Evolutionary conservation across 2,888 invertebrate genomes (phyloP).

Genomic region (Drosophila ezoana): DNA sequence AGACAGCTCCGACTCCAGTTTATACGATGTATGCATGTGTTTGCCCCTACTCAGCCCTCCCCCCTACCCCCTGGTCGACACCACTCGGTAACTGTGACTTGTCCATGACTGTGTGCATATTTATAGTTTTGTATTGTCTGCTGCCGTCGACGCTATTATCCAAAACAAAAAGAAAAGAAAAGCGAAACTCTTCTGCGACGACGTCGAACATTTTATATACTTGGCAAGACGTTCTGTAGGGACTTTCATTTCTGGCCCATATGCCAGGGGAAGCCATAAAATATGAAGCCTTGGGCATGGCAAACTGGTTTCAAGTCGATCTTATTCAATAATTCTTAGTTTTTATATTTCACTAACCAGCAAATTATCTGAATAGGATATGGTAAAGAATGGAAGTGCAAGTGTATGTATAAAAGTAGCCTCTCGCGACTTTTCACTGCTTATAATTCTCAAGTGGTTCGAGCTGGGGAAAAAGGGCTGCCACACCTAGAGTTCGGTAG

Average conservation of each 20-base stretch:
- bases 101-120: conserved; percentile 51
- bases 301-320: too few relatives aligned
- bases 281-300: not conserved
- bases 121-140: conserved; percentile 71
- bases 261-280: not conserved
- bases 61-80: too few relatives aligned
- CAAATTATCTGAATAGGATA: too few relatives aligned
- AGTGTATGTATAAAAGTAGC: too few relatives aligned
- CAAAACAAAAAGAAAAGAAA: conserved; percentile 15
- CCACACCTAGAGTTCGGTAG: too few relatives aligned
- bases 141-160: conserved; percentile 15
- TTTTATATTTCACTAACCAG: too few relatives aligned
- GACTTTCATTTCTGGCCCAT: not conserved
- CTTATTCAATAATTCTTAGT: too few relatives aligned
- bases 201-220: conserved; percentile 25
- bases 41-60: not conserved
- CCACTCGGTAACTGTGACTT: conserved; percentile 21
- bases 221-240: conserved; percentile 7
- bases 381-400: too few relatives aligned
- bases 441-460: too few relatives aligned
- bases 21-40: not conserved
- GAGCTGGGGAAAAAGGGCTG: too few relatives aligned
- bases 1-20: conserved; percentile 45
- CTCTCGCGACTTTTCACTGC: too few relatives aligned
- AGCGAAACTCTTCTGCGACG: conserved; percentile 9